Base-by-base conservation (phyloP, 2,113 vertebrate species). In the Atrichornis clamosus region DNA sequence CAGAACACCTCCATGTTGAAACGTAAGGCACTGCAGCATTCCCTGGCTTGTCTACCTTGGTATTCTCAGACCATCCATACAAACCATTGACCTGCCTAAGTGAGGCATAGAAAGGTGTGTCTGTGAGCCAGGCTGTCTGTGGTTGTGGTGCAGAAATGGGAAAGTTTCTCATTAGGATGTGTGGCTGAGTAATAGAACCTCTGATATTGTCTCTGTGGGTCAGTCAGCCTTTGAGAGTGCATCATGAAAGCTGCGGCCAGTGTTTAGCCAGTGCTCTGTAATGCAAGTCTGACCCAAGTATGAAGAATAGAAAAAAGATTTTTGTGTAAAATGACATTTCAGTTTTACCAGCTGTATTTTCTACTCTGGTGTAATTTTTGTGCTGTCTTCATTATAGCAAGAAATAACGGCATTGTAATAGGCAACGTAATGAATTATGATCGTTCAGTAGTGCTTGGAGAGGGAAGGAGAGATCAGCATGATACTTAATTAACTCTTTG, bases 31-130 rank as follows among this genome's bases (percentile, higher is more conserved):
- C 91, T 81, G 32, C 79, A 82, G 77, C 53, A 53, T 93, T 95
- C 83, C 69, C 84, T 42, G 84, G 30, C 49, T 83, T 84, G 76
- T 75, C 65, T 42, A 1, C 46, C 2, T 26, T 17, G 39, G 50
- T 62, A 37, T 69, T 87, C 37, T 77, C 87, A 53, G 53, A 46
- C 55, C 84, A 68, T 68, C 67, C 11, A 4, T 46, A 39, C 62
- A 58, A 55, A 35, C 68, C 85, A 44, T 32, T 91, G 89, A 64
- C 44, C 87, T 94, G 78, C 83, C 56, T 35, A 72, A 68, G 27
- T 95, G 95, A 95, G 81, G 91, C 91, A 83, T 8, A 30, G 75
- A 21, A 72, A 97, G 96, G 87, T 95, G 91, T 95, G 93, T 78
- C 86, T 65, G 28, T 86, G 83, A 85, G 93, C 91, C 80, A 86